These are phyloP conservation scores for Antedon mediterranea DNA, from an alignment of 53 echinoderm and acorn worm species.

Conservation along the genomic window DNA sequence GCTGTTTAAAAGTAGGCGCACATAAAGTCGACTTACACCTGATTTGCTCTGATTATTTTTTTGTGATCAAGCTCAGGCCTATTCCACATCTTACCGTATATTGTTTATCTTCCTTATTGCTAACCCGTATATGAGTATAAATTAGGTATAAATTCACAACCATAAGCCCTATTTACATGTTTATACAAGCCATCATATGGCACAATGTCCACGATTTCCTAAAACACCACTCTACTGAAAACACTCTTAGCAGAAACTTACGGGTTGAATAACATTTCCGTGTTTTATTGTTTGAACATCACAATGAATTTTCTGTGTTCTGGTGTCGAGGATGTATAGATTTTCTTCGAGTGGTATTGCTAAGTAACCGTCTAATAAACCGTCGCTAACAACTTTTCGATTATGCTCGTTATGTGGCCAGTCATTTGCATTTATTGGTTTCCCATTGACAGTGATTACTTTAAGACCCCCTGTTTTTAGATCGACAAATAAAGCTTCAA, in stretches of 20 bases:
- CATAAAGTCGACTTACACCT: no score
- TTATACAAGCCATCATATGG: no score
- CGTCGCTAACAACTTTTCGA: constrained; percentile 57
- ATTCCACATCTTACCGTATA: no score
- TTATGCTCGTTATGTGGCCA: constrained; percentile 79
- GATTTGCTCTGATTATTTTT: no score
- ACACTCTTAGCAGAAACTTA: neutral
- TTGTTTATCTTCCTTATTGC: no score
- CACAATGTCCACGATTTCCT: neutral
- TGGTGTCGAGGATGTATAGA: neutral
- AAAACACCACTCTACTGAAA: no score
- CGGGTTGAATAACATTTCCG: neutral
- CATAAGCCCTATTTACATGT: no score
- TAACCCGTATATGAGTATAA: no score
- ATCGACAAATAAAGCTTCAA: constrained; percentile 69
- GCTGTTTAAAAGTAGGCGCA: no score
- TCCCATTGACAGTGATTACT: constrained; percentile 67
- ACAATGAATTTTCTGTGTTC: neutral
- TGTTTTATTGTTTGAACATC: neutral
- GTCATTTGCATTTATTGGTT: constrained; percentile 42
- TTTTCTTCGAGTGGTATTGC: constrained; percentile 27
- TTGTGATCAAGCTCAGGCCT: no score
- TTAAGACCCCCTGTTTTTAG: constrained; percentile 78
- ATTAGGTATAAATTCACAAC: no score
- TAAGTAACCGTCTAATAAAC: constrained; percentile 66